These are phyloP conservation scores for Strongylocentrotus purpuratus DNA, from an alignment of 35 echinoderm and acorn worm genomes.

Conservation along the genomic window DNA sequence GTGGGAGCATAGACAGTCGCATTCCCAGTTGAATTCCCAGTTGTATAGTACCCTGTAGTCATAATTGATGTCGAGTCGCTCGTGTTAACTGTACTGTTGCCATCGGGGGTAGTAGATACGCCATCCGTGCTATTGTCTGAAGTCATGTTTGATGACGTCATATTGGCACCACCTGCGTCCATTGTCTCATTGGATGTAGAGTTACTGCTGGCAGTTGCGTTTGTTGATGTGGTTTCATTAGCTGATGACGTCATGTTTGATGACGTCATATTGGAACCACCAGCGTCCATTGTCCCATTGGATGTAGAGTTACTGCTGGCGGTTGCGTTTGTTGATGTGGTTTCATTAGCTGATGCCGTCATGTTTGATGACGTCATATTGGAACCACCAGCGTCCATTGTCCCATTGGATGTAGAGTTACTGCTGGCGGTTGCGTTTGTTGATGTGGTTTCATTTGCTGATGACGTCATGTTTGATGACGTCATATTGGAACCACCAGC, in stretches of 20 bases:
- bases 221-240: background rate
- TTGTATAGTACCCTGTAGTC: background rate
- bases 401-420: no score
- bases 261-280: no score
- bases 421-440: no score
- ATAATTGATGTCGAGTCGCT: background rate
- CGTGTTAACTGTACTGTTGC: background rate
- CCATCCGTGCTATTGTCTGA: background rate
- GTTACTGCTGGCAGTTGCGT: background rate
- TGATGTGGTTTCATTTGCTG: no score
- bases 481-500: no score
- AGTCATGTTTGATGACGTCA: background rate
- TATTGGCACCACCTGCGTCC: background rate
- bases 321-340: background rate
- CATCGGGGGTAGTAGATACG: background rate
- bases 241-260: background rate
- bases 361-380: no score
- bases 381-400: no score
- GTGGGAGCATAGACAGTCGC: background rate
- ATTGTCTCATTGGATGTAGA: background rate
- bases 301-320: background rate
- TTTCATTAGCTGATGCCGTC: background rate
- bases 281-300: no score
- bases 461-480: no score
- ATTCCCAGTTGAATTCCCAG: background rate